Evolutionary conservation across 1,140 invertebrate genomes (phyloP), one percentile per base, ranked within the genome.

Genomic region (Leptopilina clavipes): DNA sequence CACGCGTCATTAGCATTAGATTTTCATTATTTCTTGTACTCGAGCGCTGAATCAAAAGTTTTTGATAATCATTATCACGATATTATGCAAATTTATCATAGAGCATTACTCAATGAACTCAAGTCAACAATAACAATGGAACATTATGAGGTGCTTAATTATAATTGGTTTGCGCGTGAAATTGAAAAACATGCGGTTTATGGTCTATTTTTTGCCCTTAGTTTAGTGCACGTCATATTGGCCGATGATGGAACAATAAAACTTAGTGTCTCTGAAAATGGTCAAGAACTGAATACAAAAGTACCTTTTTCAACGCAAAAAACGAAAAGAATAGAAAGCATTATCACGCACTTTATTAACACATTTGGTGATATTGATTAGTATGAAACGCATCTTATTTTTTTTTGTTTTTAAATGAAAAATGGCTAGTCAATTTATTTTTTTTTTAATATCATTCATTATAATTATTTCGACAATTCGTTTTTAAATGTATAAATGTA

Each of bases 1-100:
- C 82, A 89, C 11, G 72, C 76, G 0, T 89, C 89, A 0, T 18
- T 84, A 1, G 81, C 84, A 0, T 78, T 83, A 7, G 89, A 90
- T 75, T 74, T 90, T 10, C 78, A 79, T 14, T 88, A 90, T 70
- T 86, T 91, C 1, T 73, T 90, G 1, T 90, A 89, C 59, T 79
- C 83, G 11, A 90, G 88, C 73, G 84, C 82, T 0, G 78, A 81
- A 17, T 80, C 81, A 0, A 44, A 74, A 0, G 76, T 90, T 0
- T 81, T 90, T 31, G 78, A 85, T 6, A 37, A 81, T 3, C 44
- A 84, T 52, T 88, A 86, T 37, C 81, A 89, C 7, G 78, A 85
- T 5, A 75, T 91, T 3, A 56, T 91, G 0, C 65, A 78, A 18
- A 74, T 73, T 44, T 90, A 91, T 81, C 82, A 88, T 54, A 59